Percentiles rank a stretch among this genome's conserved stretches.
phyloP scores from a whole-genome alignment of 2,797 vertebrate species.

The Bovichtus diacanthus region DNA sequence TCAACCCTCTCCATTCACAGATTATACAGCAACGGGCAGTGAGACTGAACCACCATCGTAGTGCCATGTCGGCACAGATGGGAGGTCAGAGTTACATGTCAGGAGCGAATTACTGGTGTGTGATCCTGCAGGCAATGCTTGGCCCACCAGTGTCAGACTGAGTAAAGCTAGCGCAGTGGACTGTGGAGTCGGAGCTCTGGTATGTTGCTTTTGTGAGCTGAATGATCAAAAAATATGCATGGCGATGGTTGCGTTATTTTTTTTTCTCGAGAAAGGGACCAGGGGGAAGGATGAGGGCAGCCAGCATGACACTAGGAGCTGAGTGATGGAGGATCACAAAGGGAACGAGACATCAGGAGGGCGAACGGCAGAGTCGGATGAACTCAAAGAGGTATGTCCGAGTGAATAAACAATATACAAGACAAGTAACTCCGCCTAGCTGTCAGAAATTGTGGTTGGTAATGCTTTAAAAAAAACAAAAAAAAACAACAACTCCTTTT shows the following conservation, averaged over 20 bases:
- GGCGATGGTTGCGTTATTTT: conserved; percentile 18
- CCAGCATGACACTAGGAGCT: conserved; percentile 51
- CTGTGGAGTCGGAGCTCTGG: conserved; percentile 29
- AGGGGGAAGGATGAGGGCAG: conserved; percentile 28
- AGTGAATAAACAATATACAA: conserved; percentile 71
- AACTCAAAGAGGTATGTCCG: conserved; percentile 66
- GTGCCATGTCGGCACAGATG: conserved; percentile 57
- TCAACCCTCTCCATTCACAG: conserved; percentile 11
- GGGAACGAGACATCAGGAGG: conserved; percentile 48
- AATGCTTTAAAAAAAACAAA: conserved; percentile 63
- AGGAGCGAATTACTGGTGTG: conserved; percentile 45
- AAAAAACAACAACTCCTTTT: conserved; percentile 10
- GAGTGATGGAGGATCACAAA: conserved; percentile 47
- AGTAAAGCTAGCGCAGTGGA: conserved; percentile 35
- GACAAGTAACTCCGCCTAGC: conserved; percentile 66
- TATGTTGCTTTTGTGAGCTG: conserved; percentile 25
- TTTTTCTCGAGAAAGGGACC: conserved; percentile 18
- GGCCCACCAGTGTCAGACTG: conserved; percentile 41
- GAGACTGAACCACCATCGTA: conserved; percentile 31
- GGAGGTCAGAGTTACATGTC: conserved; percentile 52
- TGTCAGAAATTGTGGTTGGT: conserved; percentile 63
- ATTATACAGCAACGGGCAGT: conserved; percentile 32
- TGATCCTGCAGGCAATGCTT: conserved; percentile 30
- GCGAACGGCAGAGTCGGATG: conserved; percentile 58
- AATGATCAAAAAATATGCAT: conserved; percentile 34